Conservation (phyloP, 2,113 vertebrate species). For the Prietella phreatophila region DNA sequence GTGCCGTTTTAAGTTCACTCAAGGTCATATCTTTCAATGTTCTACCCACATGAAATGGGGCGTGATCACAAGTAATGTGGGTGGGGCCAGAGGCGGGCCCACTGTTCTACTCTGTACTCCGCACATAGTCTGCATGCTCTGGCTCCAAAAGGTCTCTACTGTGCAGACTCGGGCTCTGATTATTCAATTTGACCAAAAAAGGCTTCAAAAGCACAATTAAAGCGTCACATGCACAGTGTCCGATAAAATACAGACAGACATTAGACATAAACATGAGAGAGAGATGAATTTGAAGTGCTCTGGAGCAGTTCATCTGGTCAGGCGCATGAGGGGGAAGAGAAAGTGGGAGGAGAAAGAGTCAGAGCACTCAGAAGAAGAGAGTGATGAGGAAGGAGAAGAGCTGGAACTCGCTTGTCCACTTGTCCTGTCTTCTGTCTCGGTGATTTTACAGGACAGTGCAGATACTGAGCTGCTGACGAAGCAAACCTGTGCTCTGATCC, state of each 20-base stretch:
- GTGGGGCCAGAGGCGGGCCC: neutral
- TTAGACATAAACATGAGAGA: neutral
- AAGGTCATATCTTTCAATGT: too few relatives aligned
- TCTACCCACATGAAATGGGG: neutral
- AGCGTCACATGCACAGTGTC: neutral
- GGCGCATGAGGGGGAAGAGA: neutral
- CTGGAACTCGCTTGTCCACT: neutral
- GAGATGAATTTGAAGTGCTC: neutral
- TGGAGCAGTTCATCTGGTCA: slow-evolving; percentile 7
- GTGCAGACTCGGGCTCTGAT: neutral
- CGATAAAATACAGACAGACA: neutral
- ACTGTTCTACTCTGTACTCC: neutral
- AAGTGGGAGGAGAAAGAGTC: neutral
- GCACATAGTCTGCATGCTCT: neutral
- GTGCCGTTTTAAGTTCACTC: too few relatives aligned
- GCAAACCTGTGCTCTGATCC: slow-evolving; percentile 34
- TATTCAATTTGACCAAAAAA: neutral
- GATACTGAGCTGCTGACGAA: slow-evolving; percentile 11
- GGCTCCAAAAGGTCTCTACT: neutral
- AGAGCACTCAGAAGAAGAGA: slow-evolving; percentile 18
- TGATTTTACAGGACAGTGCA: slow-evolving; percentile 14
- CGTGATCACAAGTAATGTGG: neutral
- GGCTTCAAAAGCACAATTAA: neutral
- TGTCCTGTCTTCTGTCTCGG: slow-evolving; percentile 12
- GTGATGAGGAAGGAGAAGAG: slow-evolving; percentile 21